These are phyloP conservation scores for Pelecanoides urinatrix DNA, from an alignment of 2,113 vertebrate genomes.

Conservation along the genomic window DNA sequence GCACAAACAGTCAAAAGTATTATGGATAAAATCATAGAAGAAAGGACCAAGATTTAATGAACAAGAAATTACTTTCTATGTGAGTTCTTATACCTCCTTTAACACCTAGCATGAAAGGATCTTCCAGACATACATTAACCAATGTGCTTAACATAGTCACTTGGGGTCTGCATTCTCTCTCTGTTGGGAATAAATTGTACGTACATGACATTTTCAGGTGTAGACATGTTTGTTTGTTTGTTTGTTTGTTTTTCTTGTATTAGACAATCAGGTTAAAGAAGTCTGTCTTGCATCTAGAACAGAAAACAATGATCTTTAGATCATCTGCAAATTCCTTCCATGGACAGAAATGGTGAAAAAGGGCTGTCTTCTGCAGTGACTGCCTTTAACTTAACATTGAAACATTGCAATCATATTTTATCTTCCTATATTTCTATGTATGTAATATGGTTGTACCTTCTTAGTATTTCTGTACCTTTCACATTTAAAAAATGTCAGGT, in stretches of 20 bases:
- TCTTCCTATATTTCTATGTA: background rate
- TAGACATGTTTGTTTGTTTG: background rate
- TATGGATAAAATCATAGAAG: background rate
- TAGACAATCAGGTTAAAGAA: background rate
- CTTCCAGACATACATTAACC: background rate
- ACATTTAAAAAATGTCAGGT: background rate
- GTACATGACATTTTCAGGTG: accelerated
- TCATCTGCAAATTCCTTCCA: background rate
- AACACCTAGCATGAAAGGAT: background rate
- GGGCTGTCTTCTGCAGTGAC: background rate
- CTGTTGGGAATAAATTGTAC: background rate
- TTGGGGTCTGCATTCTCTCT: background rate
- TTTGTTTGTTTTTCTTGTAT: background rate
- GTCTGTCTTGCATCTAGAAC: background rate
- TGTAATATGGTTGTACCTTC: background rate
- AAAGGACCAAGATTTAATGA: background rate
- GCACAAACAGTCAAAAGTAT: background rate
- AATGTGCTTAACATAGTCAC: background rate
- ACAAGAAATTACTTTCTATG: background rate
- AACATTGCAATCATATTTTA: background rate
- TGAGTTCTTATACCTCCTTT: background rate
- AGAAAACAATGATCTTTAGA: background rate
- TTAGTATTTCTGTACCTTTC: background rate
- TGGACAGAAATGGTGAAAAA: background rate
- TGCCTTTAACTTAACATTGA: background rate